These are phyloP conservation scores for Pseudorhombus dupliciocellatus DNA, from an alignment of 2,113 vertebrate genomes.

Conservation along the genomic window DNA sequence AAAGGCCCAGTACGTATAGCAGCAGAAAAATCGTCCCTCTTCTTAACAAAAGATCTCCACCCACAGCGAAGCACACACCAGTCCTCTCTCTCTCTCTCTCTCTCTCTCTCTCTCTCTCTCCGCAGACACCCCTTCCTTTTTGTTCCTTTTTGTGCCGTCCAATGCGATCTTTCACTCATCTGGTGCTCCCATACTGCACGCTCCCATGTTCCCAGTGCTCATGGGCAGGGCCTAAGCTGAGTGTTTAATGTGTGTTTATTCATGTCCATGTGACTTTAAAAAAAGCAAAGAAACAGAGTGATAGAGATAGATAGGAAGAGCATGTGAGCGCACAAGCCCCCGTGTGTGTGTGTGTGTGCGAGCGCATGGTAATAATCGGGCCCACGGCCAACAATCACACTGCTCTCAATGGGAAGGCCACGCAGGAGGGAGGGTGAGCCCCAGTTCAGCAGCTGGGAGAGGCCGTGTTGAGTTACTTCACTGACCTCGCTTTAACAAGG, in stretches of 20 bases:
- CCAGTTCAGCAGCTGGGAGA: slow-evolving; percentile 77
- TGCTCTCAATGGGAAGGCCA: slow-evolving; percentile 59
- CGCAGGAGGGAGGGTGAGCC: slow-evolving; percentile 61
- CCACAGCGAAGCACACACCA: slow-evolving; percentile 55
- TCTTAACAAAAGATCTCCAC: slow-evolving; percentile 75
- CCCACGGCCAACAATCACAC: slow-evolving; percentile 69
- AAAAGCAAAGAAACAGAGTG: not conserved
- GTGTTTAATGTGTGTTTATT: slow-evolving; percentile 37
- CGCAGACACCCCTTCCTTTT: slow-evolving; percentile 58
- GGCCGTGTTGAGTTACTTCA: slow-evolving; percentile 69
- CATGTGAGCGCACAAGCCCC: not conserved
- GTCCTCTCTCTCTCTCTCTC: slow-evolving; percentile 22
- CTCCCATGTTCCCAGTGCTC: slow-evolving; percentile 43
- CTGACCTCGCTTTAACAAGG: slow-evolving; percentile 54
- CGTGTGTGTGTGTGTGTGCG: not conserved
- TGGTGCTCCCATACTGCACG: slow-evolving; percentile 32
- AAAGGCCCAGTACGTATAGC: slow-evolving; percentile 69
- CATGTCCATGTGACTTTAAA: slow-evolving; percentile 24
- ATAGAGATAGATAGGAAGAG: slow-evolving; percentile 30
- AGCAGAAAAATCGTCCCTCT: slow-evolving; percentile 64
- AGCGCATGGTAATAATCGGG: slow-evolving; percentile 49
- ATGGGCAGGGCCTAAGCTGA: slow-evolving; percentile 54
- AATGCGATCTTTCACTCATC: slow-evolving; percentile 52
- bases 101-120: slow-evolving; percentile 13
- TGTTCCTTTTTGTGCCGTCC: slow-evolving; percentile 40